Percentiles rank a stretch among this genome's conserved stretches.
These are phyloP conservation scores for Papilio elwesi DNA, from an alignment of 2,888 invertebrate species.

Conservation along the genomic window DNA sequence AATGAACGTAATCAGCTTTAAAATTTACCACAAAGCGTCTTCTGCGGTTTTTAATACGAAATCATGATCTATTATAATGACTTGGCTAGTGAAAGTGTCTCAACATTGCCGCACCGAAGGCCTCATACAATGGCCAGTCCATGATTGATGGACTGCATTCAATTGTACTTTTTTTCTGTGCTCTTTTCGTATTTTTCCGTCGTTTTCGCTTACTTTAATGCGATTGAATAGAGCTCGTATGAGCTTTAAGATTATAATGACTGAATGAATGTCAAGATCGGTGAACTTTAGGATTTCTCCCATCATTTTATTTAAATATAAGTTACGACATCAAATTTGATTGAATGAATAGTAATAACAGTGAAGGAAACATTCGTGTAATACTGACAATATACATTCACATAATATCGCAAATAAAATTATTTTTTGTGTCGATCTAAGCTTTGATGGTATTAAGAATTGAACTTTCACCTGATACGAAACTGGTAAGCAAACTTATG, in stretches of 20 bases:
- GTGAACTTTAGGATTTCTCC: slow-evolving; percentile 45
- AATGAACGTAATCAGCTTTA: slow-evolving; percentile 47
- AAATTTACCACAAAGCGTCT: slow-evolving; percentile 56
- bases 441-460: too few relatives aligned
- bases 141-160: slow-evolving; percentile 75
- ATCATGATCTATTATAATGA: slow-evolving; percentile 67
- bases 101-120: slow-evolving; percentile 59
- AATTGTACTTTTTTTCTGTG: slow-evolving; percentile 55
- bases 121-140: slow-evolving; percentile 58
- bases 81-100: slow-evolving; percentile 67
- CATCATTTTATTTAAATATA: slow-evolving; percentile 22
- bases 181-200: slow-evolving; percentile 56
- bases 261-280: slow-evolving; percentile 50
- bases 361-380: background rate
- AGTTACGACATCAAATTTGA: background rate
- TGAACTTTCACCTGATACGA: too few relatives aligned
- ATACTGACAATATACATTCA: background rate
- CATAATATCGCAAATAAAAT: background rate
- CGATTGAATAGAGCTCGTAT: slow-evolving; percentile 48
- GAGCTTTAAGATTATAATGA: slow-evolving; percentile 53
- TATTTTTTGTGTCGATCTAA: too few relatives aligned
- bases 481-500: background rate
- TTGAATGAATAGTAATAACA: background rate
- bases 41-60: slow-evolving; percentile 52
- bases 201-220: slow-evolving; percentile 42